phyloP scores from a whole-genome alignment of 1,140 invertebrate species.

The Caerostris darwini region DNA sequence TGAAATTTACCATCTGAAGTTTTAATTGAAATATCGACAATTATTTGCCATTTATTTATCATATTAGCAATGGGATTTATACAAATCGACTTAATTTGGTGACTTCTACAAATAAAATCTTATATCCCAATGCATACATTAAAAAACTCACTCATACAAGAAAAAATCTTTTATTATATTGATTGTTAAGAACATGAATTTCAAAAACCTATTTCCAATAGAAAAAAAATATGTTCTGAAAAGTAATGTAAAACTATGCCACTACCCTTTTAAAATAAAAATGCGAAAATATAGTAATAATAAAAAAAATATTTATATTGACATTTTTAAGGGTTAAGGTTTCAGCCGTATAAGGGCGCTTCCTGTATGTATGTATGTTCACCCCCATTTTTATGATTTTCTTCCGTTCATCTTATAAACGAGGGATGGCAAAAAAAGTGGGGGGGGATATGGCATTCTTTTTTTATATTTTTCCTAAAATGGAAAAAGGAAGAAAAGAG shows the following conservation, averaged over 20 bases:
- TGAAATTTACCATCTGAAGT: no score
- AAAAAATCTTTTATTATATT: no score
- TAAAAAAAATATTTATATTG: slow-evolving; percentile 32
- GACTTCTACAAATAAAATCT: no score
- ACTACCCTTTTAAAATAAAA: slow-evolving; percentile 18
- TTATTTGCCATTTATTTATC: no score
- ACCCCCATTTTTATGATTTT: slow-evolving; percentile 55
- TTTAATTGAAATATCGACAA: no score
- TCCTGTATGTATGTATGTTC: slow-evolving; percentile 33
- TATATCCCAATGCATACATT: no score
- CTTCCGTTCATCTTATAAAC: slow-evolving; percentile 25
- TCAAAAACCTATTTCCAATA: no score
- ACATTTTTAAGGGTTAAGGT: slow-evolving; percentile 28
- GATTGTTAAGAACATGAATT: no score
- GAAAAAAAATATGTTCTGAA: neutral
- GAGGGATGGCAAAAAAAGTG: neutral
- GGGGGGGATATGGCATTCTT: neutral
- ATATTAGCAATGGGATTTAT: no score
- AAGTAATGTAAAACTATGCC: neutral
- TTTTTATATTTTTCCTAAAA: no score
- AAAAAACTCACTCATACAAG: no score
- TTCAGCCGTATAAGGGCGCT: neutral
- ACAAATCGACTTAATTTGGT: no score
- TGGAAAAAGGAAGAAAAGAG: neutral
- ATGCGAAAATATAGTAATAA: neutral